Percentiles rank a stretch among this genome's conserved stretches.
Evolutionary conservation across 2,888 invertebrate genomes (phyloP).

Genomic region (Parasteatoda lunata): DNA sequence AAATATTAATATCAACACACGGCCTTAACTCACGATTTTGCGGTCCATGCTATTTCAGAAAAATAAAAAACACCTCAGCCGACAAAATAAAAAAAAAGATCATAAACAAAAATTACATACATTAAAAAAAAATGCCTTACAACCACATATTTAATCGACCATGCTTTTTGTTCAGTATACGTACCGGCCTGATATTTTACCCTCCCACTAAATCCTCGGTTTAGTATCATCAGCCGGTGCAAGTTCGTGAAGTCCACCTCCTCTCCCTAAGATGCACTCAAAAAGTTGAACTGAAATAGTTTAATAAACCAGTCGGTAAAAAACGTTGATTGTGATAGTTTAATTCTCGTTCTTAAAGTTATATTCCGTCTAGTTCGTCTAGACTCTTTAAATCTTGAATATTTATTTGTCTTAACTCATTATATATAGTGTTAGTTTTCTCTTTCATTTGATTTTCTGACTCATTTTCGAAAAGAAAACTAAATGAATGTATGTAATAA

Average conservation of each 20-base stretch:
- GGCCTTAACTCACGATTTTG: slow-evolving; percentile 19
- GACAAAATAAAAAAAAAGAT: slow-evolving; percentile 11
- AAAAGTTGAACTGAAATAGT: slow-evolving; percentile 33
- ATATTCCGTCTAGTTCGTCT: slow-evolving; percentile 5
- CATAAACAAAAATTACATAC: no score
- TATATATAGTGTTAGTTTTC: no score
- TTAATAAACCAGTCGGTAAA: slow-evolving; percentile 34
- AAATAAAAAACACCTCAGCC: slow-evolving; percentile 12
- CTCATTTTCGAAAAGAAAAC: no score
- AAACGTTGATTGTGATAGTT: slow-evolving; percentile 13
- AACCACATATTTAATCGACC: slow-evolving; percentile 39
- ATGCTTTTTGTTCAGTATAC: slow-evolving; percentile 26
- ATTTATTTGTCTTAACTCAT: background rate
- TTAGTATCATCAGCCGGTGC: slow-evolving; percentile 11
- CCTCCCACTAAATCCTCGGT: slow-evolving; percentile 29
- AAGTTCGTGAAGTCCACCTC: slow-evolving; percentile 14
- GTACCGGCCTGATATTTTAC: slow-evolving; percentile 34
- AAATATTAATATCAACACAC: background rate
- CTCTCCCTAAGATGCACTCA: background rate
- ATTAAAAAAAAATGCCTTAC: background rate
- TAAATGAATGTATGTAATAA: no score
- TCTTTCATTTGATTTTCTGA: no score
- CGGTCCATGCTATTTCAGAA: background rate
- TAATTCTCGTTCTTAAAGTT: slow-evolving; percentile 7
- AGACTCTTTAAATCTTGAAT: slow-evolving; percentile 1